phyloP scores from a whole-genome alignment of 1,140 invertebrate genomes.

The Zaprionus africanus region DNA sequence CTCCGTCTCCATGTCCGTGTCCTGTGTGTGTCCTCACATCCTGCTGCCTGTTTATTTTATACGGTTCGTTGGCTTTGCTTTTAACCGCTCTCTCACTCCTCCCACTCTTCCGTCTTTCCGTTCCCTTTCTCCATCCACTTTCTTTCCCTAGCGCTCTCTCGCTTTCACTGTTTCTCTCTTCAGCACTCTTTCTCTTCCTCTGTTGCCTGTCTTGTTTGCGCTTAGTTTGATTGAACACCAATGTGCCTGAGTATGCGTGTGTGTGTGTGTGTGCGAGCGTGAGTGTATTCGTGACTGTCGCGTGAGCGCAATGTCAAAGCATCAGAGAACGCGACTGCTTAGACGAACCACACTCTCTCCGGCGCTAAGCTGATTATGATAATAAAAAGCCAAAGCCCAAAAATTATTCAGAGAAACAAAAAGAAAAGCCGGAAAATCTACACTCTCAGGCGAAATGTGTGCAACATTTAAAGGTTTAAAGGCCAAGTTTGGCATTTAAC shows the following conservation, averaged over 20 bases:
- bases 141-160: background rate
- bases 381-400: slow-evolving; percentile 1
- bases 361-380: slow-evolving; percentile 12
- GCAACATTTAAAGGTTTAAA: background rate
- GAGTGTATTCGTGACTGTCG: slow-evolving; percentile 25
- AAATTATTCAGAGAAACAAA: slow-evolving; percentile 3
- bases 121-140: background rate
- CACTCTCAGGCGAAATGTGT: background rate
- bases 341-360: slow-evolving; percentile 4
- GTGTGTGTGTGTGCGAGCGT: slow-evolving; percentile 33
- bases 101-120: background rate
- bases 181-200: slow-evolving; percentile 8
- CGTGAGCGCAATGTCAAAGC: slow-evolving; percentile 58
- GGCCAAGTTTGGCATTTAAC: background rate
- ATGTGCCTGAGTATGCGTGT: slow-evolving; percentile 10
- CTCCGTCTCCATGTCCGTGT: slow-evolving; percentile 41
- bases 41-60: slow-evolving; percentile 66
- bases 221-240: slow-evolving; percentile 64
- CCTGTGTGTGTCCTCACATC: slow-evolving; percentile 31
- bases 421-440: slow-evolving; percentile 8
- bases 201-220: slow-evolving; percentile 62
- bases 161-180: background rate
- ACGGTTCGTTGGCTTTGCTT: slow-evolving; percentile 70
- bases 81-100: slow-evolving; percentile 33
- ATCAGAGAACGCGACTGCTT: slow-evolving; percentile 57